Evolutionary conservation across 37 sponge, comb jelly and placozoan species (phyloP), one percentile per base, ranked within the genome.

Genomic region (Theonella swinhoei): DNA sequence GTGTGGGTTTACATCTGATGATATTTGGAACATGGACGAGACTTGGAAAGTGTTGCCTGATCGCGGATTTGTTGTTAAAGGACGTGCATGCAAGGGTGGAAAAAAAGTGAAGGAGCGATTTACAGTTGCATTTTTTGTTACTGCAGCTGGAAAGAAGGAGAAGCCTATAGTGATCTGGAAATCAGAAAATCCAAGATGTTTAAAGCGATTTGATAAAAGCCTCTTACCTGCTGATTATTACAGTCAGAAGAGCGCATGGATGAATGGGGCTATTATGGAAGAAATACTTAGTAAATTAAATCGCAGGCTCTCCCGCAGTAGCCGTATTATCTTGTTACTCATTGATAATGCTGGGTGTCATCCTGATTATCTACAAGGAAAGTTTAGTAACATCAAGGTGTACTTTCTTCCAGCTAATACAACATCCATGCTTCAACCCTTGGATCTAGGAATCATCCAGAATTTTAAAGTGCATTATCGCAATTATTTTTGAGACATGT

Each of bases 261-360:
- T 89, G 90, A 89, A 60, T 75, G 86, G 86, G 31, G 81, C 79
- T 24, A 79, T 85, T 25, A 38, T 79, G 80, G 85, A 85, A 8
- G 41, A 23, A 3, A 54, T 85, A 70, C 47, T 85, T 32, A 37
- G 81, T 9, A 80, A 84, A 59, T 38, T 89, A 17, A 89, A 89
- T 65, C 25, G 59, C 22, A 58, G 4, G 28, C 68, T 89, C 22
- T 72, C 63, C n/a, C 67, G 70, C 31, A 80, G 58, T 47, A 62
- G 62, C 54, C 35, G 85, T 14, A 39, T 1, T 1, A 42, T 89
- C 72, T 39, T 89, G 22, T 64, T 89, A 37, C 42, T 89, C 22
- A 80, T 89, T 80, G 84, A 89, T 79, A 89, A 89, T 76, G 84
- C 90, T 40, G 89, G 78, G 4, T 92, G 93, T 63, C 91, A 90